Evolutionary conservation across 1,140 invertebrate species (phyloP).

Genomic region (Drosophila nigrodunni): DNA sequence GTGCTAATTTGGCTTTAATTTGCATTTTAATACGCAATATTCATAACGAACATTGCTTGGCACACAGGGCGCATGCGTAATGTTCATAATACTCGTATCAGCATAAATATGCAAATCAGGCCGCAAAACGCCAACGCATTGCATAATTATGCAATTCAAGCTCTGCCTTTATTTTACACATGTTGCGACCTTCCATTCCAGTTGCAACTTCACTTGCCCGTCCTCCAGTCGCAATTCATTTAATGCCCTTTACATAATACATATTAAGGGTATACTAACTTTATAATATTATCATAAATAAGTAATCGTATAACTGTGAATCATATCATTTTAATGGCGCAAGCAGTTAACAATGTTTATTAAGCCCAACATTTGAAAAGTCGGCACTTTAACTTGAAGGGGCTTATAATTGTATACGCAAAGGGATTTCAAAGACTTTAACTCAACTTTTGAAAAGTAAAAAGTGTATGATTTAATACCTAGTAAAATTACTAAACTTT

Average conservation of each 20-base stretch:
- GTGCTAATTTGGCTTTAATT: constrained; percentile 78
- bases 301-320: no score
- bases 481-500: no score
- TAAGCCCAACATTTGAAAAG: no score
- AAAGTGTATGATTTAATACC: no score
- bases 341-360: no score
- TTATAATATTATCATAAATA: not conserved
- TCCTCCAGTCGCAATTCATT: constrained; percentile 2
- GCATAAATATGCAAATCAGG: constrained; percentile 78
- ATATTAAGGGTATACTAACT: not conserved
- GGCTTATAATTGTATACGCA: no score
- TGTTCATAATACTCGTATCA: constrained; percentile 34
- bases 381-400: no score
- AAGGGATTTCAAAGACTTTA: no score
- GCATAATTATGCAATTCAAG: constrained; percentile 44
- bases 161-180: constrained; percentile 33
- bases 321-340: no score
- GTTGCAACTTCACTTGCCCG: constrained; percentile 19
- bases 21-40: constrained; percentile 76
- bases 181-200: constrained; percentile 30
- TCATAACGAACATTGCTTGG: constrained; percentile 49
- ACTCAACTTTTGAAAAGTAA: no score
- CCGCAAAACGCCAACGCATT: constrained; percentile 60
- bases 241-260: not conserved
- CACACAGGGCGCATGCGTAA: constrained; percentile 63